Conservation (phyloP, 2,888 invertebrate species). For the Latrodectus hesperus region DNA sequence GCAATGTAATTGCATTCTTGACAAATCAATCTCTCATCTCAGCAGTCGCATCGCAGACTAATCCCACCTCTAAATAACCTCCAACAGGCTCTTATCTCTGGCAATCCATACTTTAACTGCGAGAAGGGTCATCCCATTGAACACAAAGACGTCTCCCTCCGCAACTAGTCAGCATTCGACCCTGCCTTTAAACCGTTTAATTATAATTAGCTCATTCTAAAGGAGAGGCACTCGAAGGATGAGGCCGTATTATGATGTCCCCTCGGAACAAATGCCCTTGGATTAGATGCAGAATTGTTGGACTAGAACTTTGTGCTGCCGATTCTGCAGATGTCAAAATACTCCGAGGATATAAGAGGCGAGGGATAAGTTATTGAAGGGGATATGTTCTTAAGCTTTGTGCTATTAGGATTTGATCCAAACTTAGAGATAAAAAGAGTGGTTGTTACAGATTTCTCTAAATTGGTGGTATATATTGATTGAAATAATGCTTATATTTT, state of each 20-base stretch:
- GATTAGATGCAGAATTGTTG: constrained; percentile 22
- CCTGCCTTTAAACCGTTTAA: constrained; percentile 49
- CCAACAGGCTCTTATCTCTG: background rate
- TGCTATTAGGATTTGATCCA: constrained; percentile 15
- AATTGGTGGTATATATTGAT: too few relatives aligned
- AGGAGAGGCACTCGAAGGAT: background rate
- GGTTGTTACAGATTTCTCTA: too few relatives aligned
- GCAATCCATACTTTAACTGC: constrained; percentile 17
- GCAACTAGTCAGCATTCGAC: constrained; percentile 37
- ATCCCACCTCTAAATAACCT: background rate
- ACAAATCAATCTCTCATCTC: too few relatives aligned
- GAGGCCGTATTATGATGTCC: constrained; percentile 25
- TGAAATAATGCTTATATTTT: too few relatives aligned
- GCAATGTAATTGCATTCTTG: too few relatives aligned
- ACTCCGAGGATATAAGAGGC: constrained; percentile 33
- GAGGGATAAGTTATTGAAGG: constrained; percentile 32
- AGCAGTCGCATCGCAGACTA: background rate
- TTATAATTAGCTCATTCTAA: constrained; percentile 42
- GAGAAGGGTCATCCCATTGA: background rate
- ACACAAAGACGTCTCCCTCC: background rate
- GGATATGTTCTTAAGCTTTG: constrained; percentile 26
- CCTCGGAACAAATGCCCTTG: constrained; percentile 34
- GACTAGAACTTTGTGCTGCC: background rate
- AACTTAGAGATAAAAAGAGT: background rate
- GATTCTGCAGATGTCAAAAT: constrained; percentile 37